A percentile compares a stretch with the other conserved stretches of the same genome.
Conservation (phyloP, 30 jellyfish, hydroid and myxozoan species). For the Chrysaora quinquecirrha region DNA sequence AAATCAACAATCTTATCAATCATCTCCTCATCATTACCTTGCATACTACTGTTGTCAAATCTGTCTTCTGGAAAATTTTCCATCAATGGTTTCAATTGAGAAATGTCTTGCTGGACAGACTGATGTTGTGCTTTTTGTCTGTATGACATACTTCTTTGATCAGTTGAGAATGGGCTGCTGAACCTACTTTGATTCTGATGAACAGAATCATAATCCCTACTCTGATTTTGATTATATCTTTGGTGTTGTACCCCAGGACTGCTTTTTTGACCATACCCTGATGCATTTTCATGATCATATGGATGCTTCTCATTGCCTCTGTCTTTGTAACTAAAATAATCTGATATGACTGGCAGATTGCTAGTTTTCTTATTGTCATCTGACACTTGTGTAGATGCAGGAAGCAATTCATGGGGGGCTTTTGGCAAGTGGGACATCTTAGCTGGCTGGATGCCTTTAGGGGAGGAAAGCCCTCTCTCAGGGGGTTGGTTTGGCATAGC, state of each 20-base stretch:
- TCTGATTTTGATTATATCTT: background rate
- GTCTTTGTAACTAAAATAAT: no score
- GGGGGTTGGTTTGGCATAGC: background rate
- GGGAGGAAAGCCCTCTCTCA: background rate
- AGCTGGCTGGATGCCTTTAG: background rate
- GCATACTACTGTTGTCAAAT: background rate
- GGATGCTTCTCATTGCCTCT: no score
- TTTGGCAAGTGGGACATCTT: no score
- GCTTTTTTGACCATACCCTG: background rate
- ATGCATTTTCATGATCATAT: no score
- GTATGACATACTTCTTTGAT: no score
- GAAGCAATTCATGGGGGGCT: conserved; percentile 67
- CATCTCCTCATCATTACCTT: background rate
- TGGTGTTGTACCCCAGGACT: background rate
- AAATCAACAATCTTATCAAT: conserved; percentile 35
- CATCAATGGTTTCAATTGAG: background rate
- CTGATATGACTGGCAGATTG: no score
- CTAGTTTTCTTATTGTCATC: background rate
- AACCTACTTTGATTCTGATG: no score
- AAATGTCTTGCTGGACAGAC: background rate
- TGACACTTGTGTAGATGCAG: background rate
- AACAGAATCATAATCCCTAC: no score
- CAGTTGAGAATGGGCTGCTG: background rate
- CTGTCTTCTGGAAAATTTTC: background rate
- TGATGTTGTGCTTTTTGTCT: background rate